Base-by-base conservation (phyloP, 2,113 vertebrate species). In the Melanerpes aurifrons region DNA sequence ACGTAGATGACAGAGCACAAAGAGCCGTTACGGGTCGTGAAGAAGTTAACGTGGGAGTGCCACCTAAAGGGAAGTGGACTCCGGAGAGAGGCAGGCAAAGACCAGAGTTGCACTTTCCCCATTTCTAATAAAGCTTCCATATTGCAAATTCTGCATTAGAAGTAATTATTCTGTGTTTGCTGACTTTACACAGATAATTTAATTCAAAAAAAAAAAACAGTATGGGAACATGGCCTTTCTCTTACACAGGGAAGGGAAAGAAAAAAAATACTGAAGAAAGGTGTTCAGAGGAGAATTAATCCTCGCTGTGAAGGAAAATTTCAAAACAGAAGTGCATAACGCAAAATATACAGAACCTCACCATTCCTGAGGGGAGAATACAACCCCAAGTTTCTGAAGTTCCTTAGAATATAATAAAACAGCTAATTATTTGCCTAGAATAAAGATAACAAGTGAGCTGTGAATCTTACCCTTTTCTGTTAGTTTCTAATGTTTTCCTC, bases 21-120 rank as follows among this genome's bases (percentile, higher is more conserved):
- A 91, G 69, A 93, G 70, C 67, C 89, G 84, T 32, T 78, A 75
- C 0, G 0, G 92, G 87, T 92, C 24, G 3, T 40, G 86, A 43
- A 72, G 76, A 90, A 92, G 86, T 75, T 75, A 91, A 90, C 73
- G 77, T 94, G 94, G 94, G 86, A 95, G 73, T 88, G 86, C 90
- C 91, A 92, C 40, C 90, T 90, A 90, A 95, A 94, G 73, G 86
- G 37, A 91, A 92, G 86, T 48, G 81, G 80, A 59, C 82, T 62
- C 69, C 37, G 58, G 31, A 94, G 85, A 62, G 66, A 84, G 67
- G 48, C 29, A 62, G n/a, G 16, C 70, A 76, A 73, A 79, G 67
- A 87, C n/a, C 87, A 73, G 77, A 92, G 56, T 3, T 83, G 32
- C 32, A 74, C 66, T 90, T 91, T 73, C 79, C 16, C 47, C 66